Conservation (phyloP, 1,140 invertebrate species). For the Steinernema khuongi region DNA sequence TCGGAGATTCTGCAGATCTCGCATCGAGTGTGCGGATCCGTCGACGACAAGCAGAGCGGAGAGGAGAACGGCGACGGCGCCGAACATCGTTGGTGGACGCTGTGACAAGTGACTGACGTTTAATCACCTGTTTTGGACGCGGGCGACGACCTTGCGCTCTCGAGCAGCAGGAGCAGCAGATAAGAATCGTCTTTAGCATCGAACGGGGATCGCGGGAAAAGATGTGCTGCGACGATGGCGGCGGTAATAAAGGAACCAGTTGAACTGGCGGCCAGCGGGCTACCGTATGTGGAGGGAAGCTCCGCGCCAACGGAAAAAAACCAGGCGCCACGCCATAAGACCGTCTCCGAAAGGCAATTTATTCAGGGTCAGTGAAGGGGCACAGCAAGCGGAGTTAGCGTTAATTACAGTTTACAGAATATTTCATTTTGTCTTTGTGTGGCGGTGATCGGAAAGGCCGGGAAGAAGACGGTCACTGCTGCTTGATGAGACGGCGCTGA, state of each 20-base stretch:
- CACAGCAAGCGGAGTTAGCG: not conserved
- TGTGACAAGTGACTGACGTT: not conserved
- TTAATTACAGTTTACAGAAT: not conserved
- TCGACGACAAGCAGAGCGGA: not conserved
- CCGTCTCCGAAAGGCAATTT: conserved; percentile 12
- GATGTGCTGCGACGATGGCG: not conserved
- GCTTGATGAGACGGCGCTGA: not conserved
- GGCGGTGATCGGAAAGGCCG: not conserved
- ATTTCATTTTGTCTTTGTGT: not conserved
- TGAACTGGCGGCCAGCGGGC: not conserved
- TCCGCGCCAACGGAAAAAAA: not conserved
- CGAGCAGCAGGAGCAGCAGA: too few relatives aligned
- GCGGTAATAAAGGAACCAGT: not conserved
- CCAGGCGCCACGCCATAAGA: conserved; percentile 5
- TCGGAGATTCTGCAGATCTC: not conserved
- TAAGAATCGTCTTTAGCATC: conserved; percentile 15
- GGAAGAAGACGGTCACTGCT: not conserved
- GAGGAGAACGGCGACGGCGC: not conserved
- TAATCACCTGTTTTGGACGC: conserved; percentile 11
- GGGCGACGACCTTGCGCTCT: conserved; percentile 5
- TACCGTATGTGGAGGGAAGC: not conserved
- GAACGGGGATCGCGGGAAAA: not conserved
- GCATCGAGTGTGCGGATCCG: not conserved
- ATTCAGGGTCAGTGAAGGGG: not conserved
- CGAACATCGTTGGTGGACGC: not conserved